Evolutionary conservation across 1,140 invertebrate species (phyloP).

Genomic region (Drosophila ohnishii): DNA sequence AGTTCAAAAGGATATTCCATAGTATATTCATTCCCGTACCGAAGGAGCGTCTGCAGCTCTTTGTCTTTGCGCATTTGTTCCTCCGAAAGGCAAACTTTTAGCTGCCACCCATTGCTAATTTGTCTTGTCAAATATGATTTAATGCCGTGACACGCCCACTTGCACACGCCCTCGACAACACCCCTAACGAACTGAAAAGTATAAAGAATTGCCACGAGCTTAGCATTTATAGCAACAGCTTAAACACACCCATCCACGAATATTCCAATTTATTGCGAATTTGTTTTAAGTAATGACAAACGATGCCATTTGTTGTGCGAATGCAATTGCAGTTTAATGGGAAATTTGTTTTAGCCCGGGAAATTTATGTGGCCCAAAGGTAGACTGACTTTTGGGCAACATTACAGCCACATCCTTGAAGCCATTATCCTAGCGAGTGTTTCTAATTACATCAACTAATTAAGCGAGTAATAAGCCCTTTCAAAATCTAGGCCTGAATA

Average conservation of each 20-base stretch:
- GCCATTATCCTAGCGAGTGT: neutral
- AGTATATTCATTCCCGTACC: neutral
- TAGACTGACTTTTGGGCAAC: neutral
- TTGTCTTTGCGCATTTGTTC: constrained; percentile 15
- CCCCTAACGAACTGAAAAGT: constrained; percentile 31
- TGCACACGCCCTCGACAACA: constrained; percentile 13
- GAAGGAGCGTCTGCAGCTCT: constrained; percentile 6
- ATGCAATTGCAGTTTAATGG: constrained; percentile 33
- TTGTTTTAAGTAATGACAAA: constrained; percentile 58
- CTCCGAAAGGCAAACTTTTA: constrained; percentile 24
- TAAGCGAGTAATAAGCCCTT: constrained; percentile 8
- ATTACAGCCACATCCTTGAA: constrained; percentile 1
- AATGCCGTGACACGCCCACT: constrained; percentile 43
- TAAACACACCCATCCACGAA: constrained; percentile 5
- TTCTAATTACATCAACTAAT: constrained; percentile 7
- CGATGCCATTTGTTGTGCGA: constrained; percentile 48
- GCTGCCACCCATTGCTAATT: constrained; percentile 44
- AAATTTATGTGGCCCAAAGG: neutral
- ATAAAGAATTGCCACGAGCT: constrained; percentile 20
- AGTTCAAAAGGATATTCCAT: neutral
- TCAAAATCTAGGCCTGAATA: neutral
- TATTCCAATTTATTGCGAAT: constrained; percentile 58
- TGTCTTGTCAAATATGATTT: constrained; percentile 74
- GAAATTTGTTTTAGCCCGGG: neutral
- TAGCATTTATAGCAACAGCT: constrained; percentile 20